Percentiles rank a stretch among this genome's conserved stretches.
phyloP scores from a whole-genome alignment of 2,797 vertebrate species.

The Melanogrammus aeglefinus region DNA sequence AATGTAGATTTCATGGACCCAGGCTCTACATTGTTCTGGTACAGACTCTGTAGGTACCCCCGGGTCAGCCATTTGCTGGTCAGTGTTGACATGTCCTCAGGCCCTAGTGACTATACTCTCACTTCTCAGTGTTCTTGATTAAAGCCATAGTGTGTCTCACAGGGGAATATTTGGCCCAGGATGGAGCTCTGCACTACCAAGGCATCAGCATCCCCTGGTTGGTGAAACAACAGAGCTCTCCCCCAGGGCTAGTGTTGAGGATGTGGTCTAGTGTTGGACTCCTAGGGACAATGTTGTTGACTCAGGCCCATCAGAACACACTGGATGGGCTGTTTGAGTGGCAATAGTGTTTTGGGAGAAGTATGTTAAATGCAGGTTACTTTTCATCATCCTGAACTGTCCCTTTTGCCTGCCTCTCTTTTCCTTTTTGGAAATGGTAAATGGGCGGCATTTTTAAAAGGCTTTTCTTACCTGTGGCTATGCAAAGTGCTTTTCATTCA shows the following conservation, averaged over 20 bases:
- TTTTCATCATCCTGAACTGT: neutral
- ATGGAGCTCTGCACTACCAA: neutral
- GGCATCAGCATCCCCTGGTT: neutral
- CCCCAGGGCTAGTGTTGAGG: neutral
- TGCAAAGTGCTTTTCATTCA: neutral
- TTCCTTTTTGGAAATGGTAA: neutral
- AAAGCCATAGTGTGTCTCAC: neutral
- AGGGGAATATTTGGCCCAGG: neutral
- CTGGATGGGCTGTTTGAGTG: neutral
- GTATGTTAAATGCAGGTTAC: neutral
- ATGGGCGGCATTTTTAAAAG: neutral
- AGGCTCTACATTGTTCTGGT: neutral
- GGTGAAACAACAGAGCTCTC: neutral
- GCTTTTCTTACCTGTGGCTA: neutral
- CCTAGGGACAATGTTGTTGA: neutral
- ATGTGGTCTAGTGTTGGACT: neutral
- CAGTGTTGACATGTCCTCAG: neutral
- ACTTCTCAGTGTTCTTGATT: neutral
- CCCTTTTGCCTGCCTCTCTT: neutral
- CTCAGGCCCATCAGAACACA: neutral
- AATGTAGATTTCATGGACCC: slow-evolving; percentile 16
- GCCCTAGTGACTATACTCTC: neutral
- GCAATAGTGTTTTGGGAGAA: neutral
- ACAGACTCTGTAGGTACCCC: neutral
- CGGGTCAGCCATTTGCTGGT: neutral